Percentiles rank a stretch among this genome's conserved stretches.
phyloP scores from a whole-genome alignment of 23 tunicate genomes.

The Phallusia fumigata region DNA sequence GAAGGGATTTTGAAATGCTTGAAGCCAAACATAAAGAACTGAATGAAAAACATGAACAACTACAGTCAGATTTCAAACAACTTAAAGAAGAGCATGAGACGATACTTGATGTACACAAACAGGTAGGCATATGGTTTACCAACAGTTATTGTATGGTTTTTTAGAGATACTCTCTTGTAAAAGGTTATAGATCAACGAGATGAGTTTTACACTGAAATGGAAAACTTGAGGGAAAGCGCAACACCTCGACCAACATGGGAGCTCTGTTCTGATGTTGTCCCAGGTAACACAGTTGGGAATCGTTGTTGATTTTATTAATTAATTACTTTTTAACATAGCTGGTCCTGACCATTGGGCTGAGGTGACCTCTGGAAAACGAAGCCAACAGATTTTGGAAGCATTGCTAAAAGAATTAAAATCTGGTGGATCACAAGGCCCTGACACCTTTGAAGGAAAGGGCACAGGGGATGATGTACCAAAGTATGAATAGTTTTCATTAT shows the following conservation, averaged over 20 bases:
- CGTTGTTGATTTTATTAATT: not conserved
- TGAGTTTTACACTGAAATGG: conserved; percentile 84
- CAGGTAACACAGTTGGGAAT: conserved; percentile 30
- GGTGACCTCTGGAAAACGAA: conserved; percentile 48
- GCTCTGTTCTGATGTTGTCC: conserved; percentile 49
- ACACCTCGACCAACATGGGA: conserved; percentile 94
- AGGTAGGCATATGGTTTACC: conserved; percentile 17
- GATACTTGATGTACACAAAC: conserved; percentile 81
- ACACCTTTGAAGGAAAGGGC: conserved; percentile 72
- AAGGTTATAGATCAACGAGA: conserved; percentile 84
- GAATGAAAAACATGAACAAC: conserved; percentile 38
- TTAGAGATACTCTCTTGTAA: not conserved
- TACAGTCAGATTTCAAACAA: conserved; percentile 47
- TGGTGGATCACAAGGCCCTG: conserved; percentile 69
- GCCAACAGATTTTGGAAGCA: conserved; percentile 67
- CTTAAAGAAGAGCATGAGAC: conserved; percentile 84
- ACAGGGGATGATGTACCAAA: conserved; percentile 81
- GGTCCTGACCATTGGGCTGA: conserved; percentile 85
- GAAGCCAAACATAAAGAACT: conserved; percentile 56
- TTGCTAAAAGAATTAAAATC: conserved; percentile 63
- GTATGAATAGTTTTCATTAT: conserved; percentile 39
- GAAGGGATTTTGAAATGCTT: conserved; percentile 70
- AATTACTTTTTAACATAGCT: conserved; percentile 38
- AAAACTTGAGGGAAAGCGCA: conserved; percentile 68
- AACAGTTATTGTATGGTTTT: not conserved